Evolutionary conservation across 2,113 vertebrate genomes (phyloP).

Genomic region (Porphyrio hochstetteri): DNA sequence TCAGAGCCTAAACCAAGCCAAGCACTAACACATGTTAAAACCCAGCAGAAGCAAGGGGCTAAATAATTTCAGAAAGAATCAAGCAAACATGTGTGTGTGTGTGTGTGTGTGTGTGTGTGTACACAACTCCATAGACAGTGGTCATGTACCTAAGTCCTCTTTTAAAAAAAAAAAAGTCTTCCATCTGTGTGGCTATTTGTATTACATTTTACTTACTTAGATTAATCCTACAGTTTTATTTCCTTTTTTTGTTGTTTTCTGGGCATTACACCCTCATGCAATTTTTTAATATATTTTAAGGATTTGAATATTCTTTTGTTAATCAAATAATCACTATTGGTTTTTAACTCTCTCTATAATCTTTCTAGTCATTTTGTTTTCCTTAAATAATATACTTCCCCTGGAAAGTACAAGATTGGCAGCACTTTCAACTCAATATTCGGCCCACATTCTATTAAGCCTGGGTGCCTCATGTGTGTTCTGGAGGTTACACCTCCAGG

Average conservation of each 20-base stretch:
- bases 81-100: not conserved
- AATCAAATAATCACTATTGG: not conserved
- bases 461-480: not conserved
- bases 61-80: not conserved
- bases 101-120: not conserved
- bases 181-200: not conserved
- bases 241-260: not conserved
- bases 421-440: not conserved
- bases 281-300: not conserved
- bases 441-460: not conserved
- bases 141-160: fast-evolving
- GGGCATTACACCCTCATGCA: not conserved
- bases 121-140: not conserved
- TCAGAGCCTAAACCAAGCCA: not conserved
- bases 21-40: not conserved
- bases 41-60: not conserved
- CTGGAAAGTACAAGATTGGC: not conserved
- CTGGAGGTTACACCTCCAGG: not conserved
- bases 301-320: not conserved
- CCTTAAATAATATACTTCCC: not conserved
- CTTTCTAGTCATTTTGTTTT: not conserved
- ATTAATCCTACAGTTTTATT: not conserved
- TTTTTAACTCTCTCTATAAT: not conserved
- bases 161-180: not conserved
- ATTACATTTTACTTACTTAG: not conserved